Conservation (phyloP, 2,113 vertebrate genomes). For the Excalfactoria chinensis region DNA sequence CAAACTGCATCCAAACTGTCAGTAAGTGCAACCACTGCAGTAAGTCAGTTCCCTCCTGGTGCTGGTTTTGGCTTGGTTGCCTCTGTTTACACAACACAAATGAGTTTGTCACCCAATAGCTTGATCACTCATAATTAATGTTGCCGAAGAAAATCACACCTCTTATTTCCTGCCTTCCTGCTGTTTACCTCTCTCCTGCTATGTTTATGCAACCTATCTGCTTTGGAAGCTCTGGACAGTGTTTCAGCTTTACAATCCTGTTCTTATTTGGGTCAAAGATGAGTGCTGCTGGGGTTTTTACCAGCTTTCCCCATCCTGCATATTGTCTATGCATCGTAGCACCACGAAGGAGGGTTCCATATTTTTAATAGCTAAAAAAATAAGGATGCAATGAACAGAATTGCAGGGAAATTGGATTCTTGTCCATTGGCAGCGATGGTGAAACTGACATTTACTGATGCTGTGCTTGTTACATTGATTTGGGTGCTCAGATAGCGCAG, state of each 20-base stretch:
- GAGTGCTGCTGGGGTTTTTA: neutral
- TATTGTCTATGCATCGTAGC: neutral
- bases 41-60: neutral
- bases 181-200: neutral
- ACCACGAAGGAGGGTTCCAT: neutral
- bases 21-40: neutral
- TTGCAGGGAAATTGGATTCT: fast-evolving
- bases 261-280: neutral
- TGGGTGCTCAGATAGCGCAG: neutral
- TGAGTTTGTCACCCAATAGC: neutral
- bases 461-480: neutral
- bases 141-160: neutral
- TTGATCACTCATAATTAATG: fast-evolving
- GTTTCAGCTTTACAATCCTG: fast-evolving
- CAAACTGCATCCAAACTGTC: neutral
- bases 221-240: neutral
- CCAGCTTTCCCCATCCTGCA: neutral
- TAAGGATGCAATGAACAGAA: neutral
- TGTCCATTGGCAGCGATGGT: neutral
- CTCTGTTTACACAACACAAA: neutral
- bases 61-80: neutral
- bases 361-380: neutral
- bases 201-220: neutral
- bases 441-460: neutral
- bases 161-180: neutral